A percentile compares a stretch with the other conserved stretches of the same genome.
phyloP scores from a whole-genome alignment of 1,140 invertebrate species.

The Ladona fulva region DNA sequence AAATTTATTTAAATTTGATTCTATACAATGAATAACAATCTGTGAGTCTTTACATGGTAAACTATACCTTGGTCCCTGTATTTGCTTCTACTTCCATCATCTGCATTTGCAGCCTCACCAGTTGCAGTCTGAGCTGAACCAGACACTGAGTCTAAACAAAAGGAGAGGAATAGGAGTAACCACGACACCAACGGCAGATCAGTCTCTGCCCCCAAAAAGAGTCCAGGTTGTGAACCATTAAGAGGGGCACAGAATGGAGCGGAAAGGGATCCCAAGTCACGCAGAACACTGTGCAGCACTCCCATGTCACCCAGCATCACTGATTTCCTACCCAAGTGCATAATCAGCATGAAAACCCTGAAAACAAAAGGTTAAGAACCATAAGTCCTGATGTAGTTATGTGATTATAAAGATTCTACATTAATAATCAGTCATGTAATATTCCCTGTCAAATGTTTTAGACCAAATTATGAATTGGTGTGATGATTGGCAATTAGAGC shows the following conservation, averaged over 20 bases:
- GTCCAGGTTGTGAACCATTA: conserved; percentile 34
- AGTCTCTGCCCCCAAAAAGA: conserved; percentile 34
- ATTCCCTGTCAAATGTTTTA: no score
- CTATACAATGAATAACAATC: no score
- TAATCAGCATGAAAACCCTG: conserved; percentile 77
- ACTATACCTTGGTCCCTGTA: conserved; percentile 36
- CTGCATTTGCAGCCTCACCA: conserved; percentile 18
- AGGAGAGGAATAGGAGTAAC: conserved; percentile 66
- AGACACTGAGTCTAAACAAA: conserved; percentile 53
- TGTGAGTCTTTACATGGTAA: no score
- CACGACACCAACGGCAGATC: conserved; percentile 66
- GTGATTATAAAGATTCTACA: no score
- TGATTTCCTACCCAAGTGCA: conserved; percentile 77
- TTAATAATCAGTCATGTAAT: no score
- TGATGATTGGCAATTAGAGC: no score
- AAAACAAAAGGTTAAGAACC: conserved; percentile 32
- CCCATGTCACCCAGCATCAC: conserved; percentile 49
- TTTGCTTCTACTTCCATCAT: conserved; percentile 33
- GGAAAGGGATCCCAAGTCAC: conserved; percentile 45
- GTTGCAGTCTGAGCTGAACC: conserved; percentile 25
- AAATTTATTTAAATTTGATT: no score
- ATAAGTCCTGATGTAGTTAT: no score
- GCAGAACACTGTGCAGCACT: conserved; percentile 52
- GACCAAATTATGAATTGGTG: no score
- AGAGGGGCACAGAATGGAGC: conserved; percentile 39